Percentiles rank a stretch among this genome's conserved stretches.
Conservation (phyloP, 2,888 invertebrate species). For the Orthosia gracilis region DNA sequence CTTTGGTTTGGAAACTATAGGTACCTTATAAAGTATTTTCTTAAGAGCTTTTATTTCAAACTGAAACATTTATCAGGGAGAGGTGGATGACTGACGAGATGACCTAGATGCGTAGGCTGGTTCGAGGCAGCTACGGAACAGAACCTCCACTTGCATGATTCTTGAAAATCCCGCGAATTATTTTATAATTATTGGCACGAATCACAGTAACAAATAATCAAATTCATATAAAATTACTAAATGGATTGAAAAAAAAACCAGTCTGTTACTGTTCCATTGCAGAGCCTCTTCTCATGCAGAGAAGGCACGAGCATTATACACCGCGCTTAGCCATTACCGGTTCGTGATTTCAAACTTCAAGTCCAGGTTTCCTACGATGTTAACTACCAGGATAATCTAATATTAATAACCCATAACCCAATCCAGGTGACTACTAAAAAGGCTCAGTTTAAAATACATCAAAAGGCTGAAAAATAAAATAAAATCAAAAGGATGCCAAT, state of each 20-base stretch:
- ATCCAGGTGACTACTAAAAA: not conserved
- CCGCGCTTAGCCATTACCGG: too few relatives aligned
- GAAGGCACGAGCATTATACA: too few relatives aligned
- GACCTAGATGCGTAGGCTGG: not conserved
- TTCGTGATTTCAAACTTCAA: too few relatives aligned
- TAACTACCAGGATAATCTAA: not conserved
- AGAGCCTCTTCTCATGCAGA: too few relatives aligned
- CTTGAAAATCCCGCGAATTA: too few relatives aligned
- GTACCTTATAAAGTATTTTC: not conserved
- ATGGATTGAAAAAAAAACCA: too few relatives aligned
- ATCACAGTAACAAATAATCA: too few relatives aligned
- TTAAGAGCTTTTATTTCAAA: not conserved
- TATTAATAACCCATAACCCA: not conserved
- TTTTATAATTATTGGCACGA: too few relatives aligned
- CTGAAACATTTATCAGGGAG: not conserved
- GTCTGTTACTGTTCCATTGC: too few relatives aligned
- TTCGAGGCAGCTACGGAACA: not conserved
- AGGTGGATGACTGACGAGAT: not conserved
- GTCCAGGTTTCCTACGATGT: too few relatives aligned
- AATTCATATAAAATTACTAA: too few relatives aligned
- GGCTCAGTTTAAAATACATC: conserved; percentile 14
- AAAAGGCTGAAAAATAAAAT: conserved; percentile 14
- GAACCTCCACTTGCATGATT: too few relatives aligned
- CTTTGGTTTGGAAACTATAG: not conserved
- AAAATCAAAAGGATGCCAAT: conserved; percentile 56